Percentiles rank a stretch among this genome's conserved stretches.
These are phyloP conservation scores for Brachionus manjavacas DNA, from an alignment of 1,140 invertebrate species.

Conservation along the genomic window DNA sequence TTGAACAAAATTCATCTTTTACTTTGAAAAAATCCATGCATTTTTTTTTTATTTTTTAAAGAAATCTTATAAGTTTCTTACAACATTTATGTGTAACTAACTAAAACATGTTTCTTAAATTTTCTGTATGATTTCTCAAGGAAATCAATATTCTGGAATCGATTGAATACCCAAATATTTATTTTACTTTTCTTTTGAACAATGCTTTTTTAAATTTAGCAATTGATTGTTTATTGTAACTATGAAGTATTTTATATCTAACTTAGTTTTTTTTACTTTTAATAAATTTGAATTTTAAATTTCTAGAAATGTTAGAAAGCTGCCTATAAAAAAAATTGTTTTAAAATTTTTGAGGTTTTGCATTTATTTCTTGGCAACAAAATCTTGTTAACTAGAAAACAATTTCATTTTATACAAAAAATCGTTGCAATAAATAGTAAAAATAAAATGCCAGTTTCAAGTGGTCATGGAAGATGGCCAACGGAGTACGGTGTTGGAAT, in stretches of 20 bases:
- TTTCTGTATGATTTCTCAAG: not conserved
- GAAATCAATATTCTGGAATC: not conserved
- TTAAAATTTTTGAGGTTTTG: not conserved
- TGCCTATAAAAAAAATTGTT: not conserved
- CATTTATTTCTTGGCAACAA: not conserved
- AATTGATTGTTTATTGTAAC: not conserved
- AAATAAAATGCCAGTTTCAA: constrained; percentile 20
- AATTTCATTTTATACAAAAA: not conserved
- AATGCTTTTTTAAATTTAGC: not conserved
- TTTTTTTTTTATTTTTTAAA: too few species aligned
- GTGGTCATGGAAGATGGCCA: constrained; percentile 35
- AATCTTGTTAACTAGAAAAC: not conserved
- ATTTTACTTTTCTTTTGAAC: not conserved
- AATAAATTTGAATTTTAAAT: not conserved
- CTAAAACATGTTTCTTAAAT: not conserved
- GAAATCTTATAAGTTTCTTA: not conserved
- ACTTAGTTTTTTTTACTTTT: not conserved
- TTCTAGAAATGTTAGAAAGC: not conserved
- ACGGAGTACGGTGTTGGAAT: constrained; percentile 11
- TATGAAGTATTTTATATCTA: not conserved
- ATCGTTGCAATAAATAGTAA: not conserved
- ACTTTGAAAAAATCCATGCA: too few species aligned
- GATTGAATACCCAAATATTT: not conserved
- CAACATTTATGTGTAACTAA: not conserved
- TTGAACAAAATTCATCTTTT: too few species aligned